These are phyloP conservation scores for Cheiracanthium punctorium DNA, from an alignment of 2,888 invertebrate species.

Conservation along the genomic window DNA sequence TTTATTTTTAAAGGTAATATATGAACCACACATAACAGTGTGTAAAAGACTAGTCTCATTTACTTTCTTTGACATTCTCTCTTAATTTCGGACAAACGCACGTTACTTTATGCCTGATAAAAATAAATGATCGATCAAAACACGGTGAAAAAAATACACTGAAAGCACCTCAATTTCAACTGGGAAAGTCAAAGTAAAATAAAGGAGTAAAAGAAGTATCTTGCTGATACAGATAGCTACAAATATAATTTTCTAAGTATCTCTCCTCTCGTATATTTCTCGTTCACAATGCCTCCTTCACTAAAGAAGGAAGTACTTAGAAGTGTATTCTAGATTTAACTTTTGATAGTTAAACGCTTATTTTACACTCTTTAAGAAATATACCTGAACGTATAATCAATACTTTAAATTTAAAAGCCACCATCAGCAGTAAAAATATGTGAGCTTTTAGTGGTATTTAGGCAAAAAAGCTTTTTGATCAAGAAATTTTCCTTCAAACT, in stretches of 20 bases:
- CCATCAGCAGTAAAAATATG: no score
- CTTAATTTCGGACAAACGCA: no score
- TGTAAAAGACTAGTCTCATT: no score
- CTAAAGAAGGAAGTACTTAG: constrained; percentile 8
- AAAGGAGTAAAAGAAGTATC: not conserved
- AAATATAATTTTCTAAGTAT: constrained; percentile 14
- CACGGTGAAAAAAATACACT: not conserved
- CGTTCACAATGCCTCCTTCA: constrained; percentile 9
- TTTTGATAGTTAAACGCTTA: not conserved
- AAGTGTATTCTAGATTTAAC: not conserved
- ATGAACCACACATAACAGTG: no score
- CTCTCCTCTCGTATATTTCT: not conserved
- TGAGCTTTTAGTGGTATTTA: no score
- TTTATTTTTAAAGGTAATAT: no score
- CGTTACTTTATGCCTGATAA: no score
- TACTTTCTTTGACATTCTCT: no score
- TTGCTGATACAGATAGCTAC: constrained; percentile 15
- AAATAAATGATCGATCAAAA: constrained; percentile 1
- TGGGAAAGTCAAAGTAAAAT: not conserved
- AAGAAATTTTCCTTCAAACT: no score
- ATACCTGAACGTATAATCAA: not conserved
- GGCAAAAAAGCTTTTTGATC: no score
- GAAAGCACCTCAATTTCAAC: not conserved
- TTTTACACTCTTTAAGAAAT: not conserved
- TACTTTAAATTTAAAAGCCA: not conserved